phyloP scores from a whole-genome alignment of 1,140 invertebrate genomes.

The Melitaea cinxia region DNA sequence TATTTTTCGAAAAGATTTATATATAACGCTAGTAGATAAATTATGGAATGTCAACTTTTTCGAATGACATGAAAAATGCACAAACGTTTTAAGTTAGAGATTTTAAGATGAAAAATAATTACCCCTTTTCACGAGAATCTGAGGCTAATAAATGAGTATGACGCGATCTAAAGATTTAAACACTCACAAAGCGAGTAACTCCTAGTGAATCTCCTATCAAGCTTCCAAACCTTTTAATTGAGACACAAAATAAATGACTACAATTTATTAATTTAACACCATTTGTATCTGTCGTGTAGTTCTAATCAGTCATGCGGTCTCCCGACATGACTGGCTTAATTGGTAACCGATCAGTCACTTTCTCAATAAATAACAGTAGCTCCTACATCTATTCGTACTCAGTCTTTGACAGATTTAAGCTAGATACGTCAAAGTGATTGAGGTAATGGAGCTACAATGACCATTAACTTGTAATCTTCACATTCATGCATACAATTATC shows the following conservation, averaged over 20 bases:
- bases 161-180: conserved; percentile 1
- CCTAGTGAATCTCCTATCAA: background rate
- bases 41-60: background rate
- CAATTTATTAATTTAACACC: conserved; percentile 30
- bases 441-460: conserved; percentile 5
- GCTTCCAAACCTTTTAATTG: conserved; percentile 2
- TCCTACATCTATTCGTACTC: conserved; percentile 7
- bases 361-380: conserved; percentile 29
- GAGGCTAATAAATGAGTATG: background rate
- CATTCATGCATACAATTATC: background rate
- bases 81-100: background rate
- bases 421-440: conserved; percentile 19
- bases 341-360: conserved; percentile 35
- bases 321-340: conserved; percentile 38
- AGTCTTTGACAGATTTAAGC: conserved; percentile 5
- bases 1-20: background rate
- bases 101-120: background rate
- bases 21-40: background rate
- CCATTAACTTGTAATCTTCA: conserved; percentile 6
- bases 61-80: background rate
- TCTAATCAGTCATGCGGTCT: conserved; percentile 37
- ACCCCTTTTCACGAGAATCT: background rate
- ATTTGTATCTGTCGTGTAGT: conserved; percentile 11
- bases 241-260: conserved; percentile 14
- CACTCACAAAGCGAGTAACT: background rate